Percentiles rank a stretch among this genome's conserved stretches.
phyloP scores from a whole-genome alignment of 2,113 vertebrate genomes.

The Melanerpes formicivorus region DNA sequence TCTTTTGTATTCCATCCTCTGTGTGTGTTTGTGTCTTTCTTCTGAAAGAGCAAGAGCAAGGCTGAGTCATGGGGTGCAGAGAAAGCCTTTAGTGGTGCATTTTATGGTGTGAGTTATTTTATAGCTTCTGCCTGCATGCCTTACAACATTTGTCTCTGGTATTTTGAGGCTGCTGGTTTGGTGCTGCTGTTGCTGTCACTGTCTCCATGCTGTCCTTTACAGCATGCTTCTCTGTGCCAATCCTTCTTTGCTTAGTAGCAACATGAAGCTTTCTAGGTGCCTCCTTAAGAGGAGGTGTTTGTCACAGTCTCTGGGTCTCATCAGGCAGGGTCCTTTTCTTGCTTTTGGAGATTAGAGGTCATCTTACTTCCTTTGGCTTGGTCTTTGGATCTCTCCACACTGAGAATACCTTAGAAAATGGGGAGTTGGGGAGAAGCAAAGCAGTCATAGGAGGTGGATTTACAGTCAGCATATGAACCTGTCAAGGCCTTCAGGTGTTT shows the following conservation, averaged over 20 bases:
- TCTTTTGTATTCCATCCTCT: neutral
- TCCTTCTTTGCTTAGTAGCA: neutral
- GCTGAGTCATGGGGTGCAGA: neutral
- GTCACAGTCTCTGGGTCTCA: neutral
- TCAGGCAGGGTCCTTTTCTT: neutral
- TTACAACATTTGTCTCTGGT: neutral
- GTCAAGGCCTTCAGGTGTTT: neutral
- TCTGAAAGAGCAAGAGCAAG: neutral
- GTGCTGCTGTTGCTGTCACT: neutral
- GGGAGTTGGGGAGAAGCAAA: neutral
- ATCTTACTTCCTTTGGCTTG: neutral
- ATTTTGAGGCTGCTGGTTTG: neutral
- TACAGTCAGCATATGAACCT: neutral
- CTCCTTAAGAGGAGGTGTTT: neutral
- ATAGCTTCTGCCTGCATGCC: accelerated
- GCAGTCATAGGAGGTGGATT: neutral
- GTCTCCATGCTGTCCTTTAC: neutral
- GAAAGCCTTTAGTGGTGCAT: neutral
- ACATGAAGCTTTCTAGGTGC: neutral
- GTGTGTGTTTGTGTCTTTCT: neutral
- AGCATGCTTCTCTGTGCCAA: neutral
- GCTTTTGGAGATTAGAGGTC: neutral
- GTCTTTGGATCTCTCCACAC: neutral
- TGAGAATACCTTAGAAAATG: neutral
- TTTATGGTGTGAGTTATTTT: neutral